phyloP scores from a whole-genome alignment of 2,888 invertebrate species.

The Tuberolachnus salignus region DNA sequence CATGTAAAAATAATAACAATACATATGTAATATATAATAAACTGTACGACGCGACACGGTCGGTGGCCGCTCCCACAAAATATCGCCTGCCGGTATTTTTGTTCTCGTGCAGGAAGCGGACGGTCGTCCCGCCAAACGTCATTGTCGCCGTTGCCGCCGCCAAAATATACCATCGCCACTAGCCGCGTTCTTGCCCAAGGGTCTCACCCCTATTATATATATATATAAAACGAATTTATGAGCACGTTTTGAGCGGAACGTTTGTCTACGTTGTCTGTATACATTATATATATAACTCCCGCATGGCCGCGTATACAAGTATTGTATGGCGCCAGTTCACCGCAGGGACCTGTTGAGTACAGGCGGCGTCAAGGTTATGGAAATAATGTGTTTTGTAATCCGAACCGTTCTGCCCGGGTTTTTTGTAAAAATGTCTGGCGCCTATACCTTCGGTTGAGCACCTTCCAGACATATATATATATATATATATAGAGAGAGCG shows the following conservation, averaged over 20 bases:
- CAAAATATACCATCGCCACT: not conserved
- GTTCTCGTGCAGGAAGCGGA: too few species aligned
- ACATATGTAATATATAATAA: too few species aligned
- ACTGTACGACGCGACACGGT: too few species aligned
- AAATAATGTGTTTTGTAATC: constrained; percentile 35
- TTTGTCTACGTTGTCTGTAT: not conserved
- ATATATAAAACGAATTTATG: too few species aligned
- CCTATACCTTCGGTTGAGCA: not conserved
- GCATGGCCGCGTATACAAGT: not conserved
- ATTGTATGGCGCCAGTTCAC: constrained; percentile 39
- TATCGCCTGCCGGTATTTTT: too few species aligned
- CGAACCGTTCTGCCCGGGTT: constrained; percentile 1
- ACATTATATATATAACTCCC: not conserved
- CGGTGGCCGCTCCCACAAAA: too few species aligned
- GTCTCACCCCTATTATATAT: too few species aligned
- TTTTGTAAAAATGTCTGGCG: constrained; percentile 17
- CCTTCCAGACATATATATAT: not conserved
- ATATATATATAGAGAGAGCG: not conserved
- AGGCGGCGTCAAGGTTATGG: not conserved
- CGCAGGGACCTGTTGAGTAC: constrained; percentile 51
- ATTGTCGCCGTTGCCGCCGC: not conserved
- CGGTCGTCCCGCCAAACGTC: constrained; percentile 5
- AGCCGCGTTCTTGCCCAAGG: too few species aligned
- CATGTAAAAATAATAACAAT: too few species aligned
- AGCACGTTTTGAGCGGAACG: too few species aligned